Conservation (phyloP, 2,113 vertebrate genomes). For the Vulpes vulpes region DNA sequence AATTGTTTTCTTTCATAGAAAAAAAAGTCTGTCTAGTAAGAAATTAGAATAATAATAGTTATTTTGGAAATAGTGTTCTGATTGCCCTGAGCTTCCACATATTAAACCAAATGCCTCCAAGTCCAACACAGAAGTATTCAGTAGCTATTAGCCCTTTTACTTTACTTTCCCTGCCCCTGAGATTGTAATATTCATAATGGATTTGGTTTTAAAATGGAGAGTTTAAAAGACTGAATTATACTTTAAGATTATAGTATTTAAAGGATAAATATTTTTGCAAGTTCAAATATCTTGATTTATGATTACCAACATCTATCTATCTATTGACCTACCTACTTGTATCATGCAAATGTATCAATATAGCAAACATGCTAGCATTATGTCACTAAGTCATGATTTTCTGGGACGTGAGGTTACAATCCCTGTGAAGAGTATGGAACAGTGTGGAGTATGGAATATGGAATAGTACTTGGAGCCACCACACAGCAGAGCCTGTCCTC, state of each 20-base stretch:
- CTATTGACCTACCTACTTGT: background rate
- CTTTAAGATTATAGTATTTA: background rate
- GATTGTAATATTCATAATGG: background rate
- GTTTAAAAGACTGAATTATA: conserved; percentile 9
- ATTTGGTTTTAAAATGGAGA: conserved; percentile 15
- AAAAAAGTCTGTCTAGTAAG: background rate
- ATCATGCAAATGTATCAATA: background rate
- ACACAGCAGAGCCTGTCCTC: background rate
- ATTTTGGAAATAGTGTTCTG: background rate
- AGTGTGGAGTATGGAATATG: fast-evolving
- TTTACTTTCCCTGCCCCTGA: background rate
- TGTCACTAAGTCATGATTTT: background rate
- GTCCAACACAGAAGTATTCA: background rate
- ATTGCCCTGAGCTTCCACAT: background rate
- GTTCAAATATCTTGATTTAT: background rate
- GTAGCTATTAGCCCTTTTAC: background rate
- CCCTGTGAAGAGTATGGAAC: fast-evolving
- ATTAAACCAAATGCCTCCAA: background rate
- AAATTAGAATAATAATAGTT: background rate
- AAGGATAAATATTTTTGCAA: background rate
- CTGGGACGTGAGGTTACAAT: background rate
- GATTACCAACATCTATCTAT: background rate
- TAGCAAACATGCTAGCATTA: background rate
- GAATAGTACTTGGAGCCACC: background rate
- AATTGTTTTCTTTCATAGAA: background rate